Evolutionary conservation across 2,797 vertebrate species (phyloP).

Genomic region (Toxotes lorentzi): DNA sequence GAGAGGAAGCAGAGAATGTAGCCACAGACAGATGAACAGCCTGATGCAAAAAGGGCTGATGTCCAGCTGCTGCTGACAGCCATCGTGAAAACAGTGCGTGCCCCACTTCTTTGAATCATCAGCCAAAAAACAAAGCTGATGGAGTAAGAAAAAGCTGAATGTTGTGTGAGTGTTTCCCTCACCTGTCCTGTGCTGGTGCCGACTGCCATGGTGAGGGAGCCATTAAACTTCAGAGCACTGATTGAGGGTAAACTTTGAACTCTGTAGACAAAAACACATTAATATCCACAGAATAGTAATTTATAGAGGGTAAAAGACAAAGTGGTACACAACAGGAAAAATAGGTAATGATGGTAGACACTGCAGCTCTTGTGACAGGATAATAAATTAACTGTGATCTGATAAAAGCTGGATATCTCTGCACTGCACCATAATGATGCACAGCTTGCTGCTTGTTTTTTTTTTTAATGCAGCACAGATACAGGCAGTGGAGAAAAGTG

Average conservation of each 20-base stretch:
- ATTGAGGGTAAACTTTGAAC: conserved; percentile 92
- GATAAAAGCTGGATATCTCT: conserved; percentile 9
- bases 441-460: conserved; percentile 27
- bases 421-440: background rate
- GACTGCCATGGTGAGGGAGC: conserved; percentile 92
- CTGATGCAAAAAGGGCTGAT: background rate
- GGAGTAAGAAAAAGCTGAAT: background rate
- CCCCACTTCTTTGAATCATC: background rate
- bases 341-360: background rate
- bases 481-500: conserved; percentile 8
- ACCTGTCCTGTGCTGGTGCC: conserved; percentile 98
- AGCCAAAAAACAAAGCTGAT: background rate
- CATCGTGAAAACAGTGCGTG: background rate
- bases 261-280: conserved; percentile 76
- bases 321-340: background rate
- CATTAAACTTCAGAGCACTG: conserved; percentile 92
- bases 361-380: background rate
- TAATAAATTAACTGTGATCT: background rate
- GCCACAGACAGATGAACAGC: background rate
- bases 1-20: background rate
- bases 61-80: background rate
- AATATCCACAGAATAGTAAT: background rate
- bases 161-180: conserved; percentile 12
- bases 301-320: background rate
- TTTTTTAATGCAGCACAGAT: conserved; percentile 2